These are phyloP conservation scores for Centruroides sculpturatus DNA, from an alignment of 1,140 invertebrate genomes.

Conservation along the genomic window DNA sequence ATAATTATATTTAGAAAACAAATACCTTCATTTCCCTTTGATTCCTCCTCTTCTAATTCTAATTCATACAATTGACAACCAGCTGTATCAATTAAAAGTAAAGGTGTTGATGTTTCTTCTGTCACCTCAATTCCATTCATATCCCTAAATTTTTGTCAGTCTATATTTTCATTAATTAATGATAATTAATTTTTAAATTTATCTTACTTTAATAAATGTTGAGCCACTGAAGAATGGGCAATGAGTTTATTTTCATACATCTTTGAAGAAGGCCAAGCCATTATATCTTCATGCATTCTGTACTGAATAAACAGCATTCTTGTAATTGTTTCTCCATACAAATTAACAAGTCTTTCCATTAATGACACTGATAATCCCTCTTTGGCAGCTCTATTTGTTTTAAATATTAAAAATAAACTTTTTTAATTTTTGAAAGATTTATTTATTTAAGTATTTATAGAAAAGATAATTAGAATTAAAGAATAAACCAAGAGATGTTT, in stretches of 20 bases:
- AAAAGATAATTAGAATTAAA: too few relatives aligned
- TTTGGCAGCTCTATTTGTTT: constrained; percentile 22
- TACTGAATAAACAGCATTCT: constrained; percentile 42
- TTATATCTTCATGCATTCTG: constrained; percentile 44
- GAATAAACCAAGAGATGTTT: too few relatives aligned
- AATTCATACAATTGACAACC: constrained; percentile 38
- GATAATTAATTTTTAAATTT: not conserved
- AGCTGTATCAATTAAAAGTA: constrained; percentile 41
- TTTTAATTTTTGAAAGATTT: too few relatives aligned
- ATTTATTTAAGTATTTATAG: too few relatives aligned
- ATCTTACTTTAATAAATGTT: constrained; percentile 35
- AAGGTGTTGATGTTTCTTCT: constrained; percentile 31
- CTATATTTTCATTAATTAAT: not conserved
- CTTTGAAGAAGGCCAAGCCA: constrained; percentile 38
- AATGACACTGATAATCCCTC: constrained; percentile 37
- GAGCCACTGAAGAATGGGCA: constrained; percentile 35
- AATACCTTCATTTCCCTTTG: constrained; percentile 39
- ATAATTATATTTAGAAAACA: not conserved
- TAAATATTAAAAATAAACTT: constrained; percentile 14
- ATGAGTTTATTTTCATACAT: constrained; percentile 34
- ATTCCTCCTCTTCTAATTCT: constrained; percentile 34
- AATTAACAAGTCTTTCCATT: constrained; percentile 41
- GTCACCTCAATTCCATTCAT: constrained; percentile 28
- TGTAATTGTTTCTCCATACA: constrained; percentile 30
- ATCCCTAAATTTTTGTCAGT: constrained; percentile 24